phyloP scores from a whole-genome alignment of 2,113 vertebrate genomes.

The Chunga burmeisteri region DNA sequence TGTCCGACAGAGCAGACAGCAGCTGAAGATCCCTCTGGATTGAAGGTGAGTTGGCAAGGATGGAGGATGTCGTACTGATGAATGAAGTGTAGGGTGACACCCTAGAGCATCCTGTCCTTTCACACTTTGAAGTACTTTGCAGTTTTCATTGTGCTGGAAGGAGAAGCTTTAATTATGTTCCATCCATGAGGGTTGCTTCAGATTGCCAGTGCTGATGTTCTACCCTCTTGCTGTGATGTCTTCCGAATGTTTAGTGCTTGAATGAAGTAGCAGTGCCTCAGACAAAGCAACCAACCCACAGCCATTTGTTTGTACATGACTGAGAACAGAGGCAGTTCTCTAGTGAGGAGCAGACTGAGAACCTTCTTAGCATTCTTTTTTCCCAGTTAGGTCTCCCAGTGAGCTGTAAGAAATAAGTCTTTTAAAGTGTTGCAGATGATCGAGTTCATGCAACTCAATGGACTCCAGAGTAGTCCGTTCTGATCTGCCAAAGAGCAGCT shows the following conservation, averaged over 20 bases:
- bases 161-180: background rate
- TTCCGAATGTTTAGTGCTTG: background rate
- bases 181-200: background rate
- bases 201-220: background rate
- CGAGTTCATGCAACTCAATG: background rate
- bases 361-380: background rate
- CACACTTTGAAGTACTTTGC: background rate
- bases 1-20: conserved; percentile 76
- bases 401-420: background rate
- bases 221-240: background rate
- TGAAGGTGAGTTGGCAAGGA: conserved; percentile 76
- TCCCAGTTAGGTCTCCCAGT: background rate
- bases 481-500: background rate
- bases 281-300: background rate
- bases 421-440: background rate
- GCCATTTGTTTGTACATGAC: background rate
- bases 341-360: background rate
- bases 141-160: background rate
- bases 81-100: background rate
- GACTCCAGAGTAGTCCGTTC: background rate
- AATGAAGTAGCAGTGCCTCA: background rate
- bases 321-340: background rate
- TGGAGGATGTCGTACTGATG: background rate
- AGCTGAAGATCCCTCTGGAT: conserved; percentile 81
- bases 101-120: background rate